Evolutionary conservation across 2,888 invertebrate species (phyloP), one percentile per base, ranked within the genome.

Genomic region (Autographa gamma): DNA sequence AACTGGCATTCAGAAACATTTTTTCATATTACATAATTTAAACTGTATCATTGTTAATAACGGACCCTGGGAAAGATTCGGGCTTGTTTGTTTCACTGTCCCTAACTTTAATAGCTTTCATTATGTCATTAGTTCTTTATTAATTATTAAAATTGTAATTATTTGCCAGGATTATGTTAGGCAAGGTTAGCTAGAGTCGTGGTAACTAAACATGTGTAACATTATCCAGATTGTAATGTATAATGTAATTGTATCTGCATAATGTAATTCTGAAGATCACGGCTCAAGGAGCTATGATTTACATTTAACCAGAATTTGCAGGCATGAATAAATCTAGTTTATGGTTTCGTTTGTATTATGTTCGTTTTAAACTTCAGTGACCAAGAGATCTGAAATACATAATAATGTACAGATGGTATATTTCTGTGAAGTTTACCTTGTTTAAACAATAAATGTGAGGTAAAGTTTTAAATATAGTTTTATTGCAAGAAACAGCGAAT

Each of bases 1-100:
- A 88, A 88, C 82, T 84, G 87, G 76, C 84, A 83, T 77, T 80
- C 74, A 76, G 77, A 85, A 77, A 74, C 65, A 74, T 82, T 80
- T 84, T 84, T 82, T 79, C 32, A 74, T 79, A 82, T 81, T 80
- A 86, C 69, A 77, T 76, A 71, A 84, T 87, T 84, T 85, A 78
- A 87, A 83, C 84, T 81, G 77, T 85, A 82, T 78, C 82, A 86
- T 73, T 82, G 71, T 81, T 76, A 62, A 63, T 71, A 63, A 63
- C 73, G 48, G 67, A 69, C 65, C 73, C 66, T 73, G 63, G 65
- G 73, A 82, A 78, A 77, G 65, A 63, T 69, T 60, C 41, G 52
- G 56, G 60, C 41, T 41, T 11, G 54, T 19, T 25, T 19, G 54
- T 56, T 56, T 19, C 13, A 56, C 19, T 14, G 54, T 25, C 48